phyloP scores from a whole-genome alignment of 2,797 vertebrate genomes.

The Pseudochromis fuscus region DNA sequence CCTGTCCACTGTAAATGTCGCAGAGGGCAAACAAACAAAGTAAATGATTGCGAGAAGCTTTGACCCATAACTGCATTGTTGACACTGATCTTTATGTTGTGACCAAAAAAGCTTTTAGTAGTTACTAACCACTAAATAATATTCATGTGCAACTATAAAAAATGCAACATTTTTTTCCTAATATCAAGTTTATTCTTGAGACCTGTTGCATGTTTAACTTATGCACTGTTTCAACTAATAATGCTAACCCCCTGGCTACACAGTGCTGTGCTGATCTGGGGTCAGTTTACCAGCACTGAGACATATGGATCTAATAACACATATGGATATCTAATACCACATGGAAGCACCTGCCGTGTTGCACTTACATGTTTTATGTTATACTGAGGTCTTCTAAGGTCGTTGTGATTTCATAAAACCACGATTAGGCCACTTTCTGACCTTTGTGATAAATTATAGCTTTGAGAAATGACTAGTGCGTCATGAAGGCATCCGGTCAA shows the following conservation, averaged over 20 bases:
- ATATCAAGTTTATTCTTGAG: conserved; percentile 8
- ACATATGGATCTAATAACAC: too few species aligned
- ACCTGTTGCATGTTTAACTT: conserved; percentile 39
- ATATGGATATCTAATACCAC: too few species aligned
- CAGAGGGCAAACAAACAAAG: neutral
- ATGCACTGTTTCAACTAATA: conserved; percentile 49
- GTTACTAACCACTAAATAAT: conserved; percentile 2
- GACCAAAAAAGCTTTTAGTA: neutral
- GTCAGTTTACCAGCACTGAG: conserved; percentile 20
- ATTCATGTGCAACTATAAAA: conserved; percentile 17
- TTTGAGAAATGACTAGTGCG: conserved; percentile 6
- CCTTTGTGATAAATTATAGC: conserved; percentile 37
- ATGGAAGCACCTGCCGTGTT: conserved; percentile 1
- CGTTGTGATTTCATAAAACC: conserved; percentile 11
- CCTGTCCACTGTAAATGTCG: neutral
- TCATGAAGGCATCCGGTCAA: conserved; percentile 32
- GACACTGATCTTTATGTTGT: neutral
- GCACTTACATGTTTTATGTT: conserved; percentile 31
- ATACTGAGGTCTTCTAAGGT: neutral
- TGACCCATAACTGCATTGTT: neutral
- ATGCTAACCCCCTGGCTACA: conserved; percentile 33
- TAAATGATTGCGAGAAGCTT: neutral
- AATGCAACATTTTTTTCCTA: conserved; percentile 17
- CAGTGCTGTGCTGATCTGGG: conserved; percentile 20
- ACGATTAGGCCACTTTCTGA: conserved; percentile 17